A percentile compares a stretch with the other conserved stretches of the same genome.
These are phyloP conservation scores for Antennarius striatus DNA, from an alignment of 2,113 vertebrate species.

Conservation along the genomic window DNA sequence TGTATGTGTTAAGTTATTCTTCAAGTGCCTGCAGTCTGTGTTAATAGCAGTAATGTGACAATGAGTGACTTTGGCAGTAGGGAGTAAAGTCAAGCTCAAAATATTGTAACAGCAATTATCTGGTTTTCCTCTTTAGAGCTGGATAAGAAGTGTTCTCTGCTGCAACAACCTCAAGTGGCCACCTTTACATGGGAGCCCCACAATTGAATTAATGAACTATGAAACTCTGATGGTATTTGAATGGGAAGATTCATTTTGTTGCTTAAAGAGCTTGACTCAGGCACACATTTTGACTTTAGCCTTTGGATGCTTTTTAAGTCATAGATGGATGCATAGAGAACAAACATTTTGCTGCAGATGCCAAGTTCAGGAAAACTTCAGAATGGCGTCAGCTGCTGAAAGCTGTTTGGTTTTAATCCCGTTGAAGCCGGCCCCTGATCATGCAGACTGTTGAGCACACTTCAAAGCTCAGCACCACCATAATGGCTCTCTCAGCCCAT, in stretches of 20 bases:
- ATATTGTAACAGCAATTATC: conserved; percentile 50
- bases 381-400: conserved; percentile 59
- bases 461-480: conserved; percentile 65
- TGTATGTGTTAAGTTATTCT: conserved; percentile 50
- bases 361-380: conserved; percentile 60
- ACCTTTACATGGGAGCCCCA: conserved; percentile 35
- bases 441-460: conserved; percentile 62
- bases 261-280: conserved; percentile 61
- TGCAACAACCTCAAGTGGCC: conserved; percentile 30
- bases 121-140: conserved; percentile 47
- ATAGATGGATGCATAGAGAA: conserved; percentile 20
- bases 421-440: conserved; percentile 53
- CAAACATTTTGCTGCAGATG: conserved; percentile 57
- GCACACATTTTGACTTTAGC: conserved; percentile 51
- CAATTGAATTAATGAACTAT: conserved; percentile 39
- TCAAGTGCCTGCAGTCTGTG: conserved; percentile 55
- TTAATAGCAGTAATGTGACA: conserved; percentile 65
- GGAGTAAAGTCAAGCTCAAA: conserved; percentile 42
- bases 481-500: conserved; percentile 53
- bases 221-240: conserved; percentile 38
- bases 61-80: conserved; percentile 47
- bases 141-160: conserved; percentile 44
- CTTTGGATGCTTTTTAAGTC: conserved; percentile 55
- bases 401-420: conserved; percentile 69
- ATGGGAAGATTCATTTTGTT: conserved; percentile 23